These are phyloP conservation scores for Callinectes sapidus DNA, from an alignment of 2,888 invertebrate species.

Conservation along the genomic window DNA sequence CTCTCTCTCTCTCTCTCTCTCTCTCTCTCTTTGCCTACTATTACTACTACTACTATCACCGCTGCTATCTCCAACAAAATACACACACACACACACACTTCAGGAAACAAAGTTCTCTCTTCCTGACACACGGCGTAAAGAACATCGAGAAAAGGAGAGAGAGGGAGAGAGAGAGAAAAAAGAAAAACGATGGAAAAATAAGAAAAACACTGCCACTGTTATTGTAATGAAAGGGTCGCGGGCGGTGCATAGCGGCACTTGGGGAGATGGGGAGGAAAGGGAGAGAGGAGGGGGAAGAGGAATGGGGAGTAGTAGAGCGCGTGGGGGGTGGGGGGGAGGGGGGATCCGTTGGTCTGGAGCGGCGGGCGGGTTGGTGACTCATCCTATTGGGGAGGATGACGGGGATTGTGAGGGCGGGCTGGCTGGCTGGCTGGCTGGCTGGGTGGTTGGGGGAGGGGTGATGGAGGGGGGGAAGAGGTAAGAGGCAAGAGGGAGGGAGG, in stretches of 20 bases:
- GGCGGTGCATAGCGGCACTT: slow-evolving; percentile 12
- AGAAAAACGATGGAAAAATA: slow-evolving; percentile 17
- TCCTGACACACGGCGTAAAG: not conserved
- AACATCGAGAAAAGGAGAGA: not conserved
- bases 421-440: not conserved
- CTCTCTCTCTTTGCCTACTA: too few relatives aligned
- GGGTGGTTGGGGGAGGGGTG: too few relatives aligned
- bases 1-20: too few relatives aligned
- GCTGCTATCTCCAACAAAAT: too few relatives aligned
- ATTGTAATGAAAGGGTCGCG: not conserved
- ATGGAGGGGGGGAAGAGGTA: too few relatives aligned
- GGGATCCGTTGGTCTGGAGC: slow-evolving; percentile 23
- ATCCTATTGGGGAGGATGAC: slow-evolving; percentile 37
- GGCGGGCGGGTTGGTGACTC: slow-evolving; percentile 34
- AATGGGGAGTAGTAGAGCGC: not conserved
- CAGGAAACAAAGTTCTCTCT: not conserved
- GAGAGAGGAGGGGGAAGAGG: too few relatives aligned
- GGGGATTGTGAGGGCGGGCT: slow-evolving; percentile 18
- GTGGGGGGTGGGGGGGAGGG: too few relatives aligned
- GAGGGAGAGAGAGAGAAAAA: not conserved
- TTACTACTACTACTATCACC: too few relatives aligned
- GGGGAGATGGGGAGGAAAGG: not conserved
- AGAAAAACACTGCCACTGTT: slow-evolving; percentile 1
- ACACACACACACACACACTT: not conserved
- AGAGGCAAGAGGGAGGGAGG: not conserved